A percentile compares a stretch with the other conserved stretches of the same genome.
These are phyloP conservation scores for Entomyzon cyanotis DNA, from an alignment of 2,113 vertebrate species.

Conservation along the genomic window DNA sequence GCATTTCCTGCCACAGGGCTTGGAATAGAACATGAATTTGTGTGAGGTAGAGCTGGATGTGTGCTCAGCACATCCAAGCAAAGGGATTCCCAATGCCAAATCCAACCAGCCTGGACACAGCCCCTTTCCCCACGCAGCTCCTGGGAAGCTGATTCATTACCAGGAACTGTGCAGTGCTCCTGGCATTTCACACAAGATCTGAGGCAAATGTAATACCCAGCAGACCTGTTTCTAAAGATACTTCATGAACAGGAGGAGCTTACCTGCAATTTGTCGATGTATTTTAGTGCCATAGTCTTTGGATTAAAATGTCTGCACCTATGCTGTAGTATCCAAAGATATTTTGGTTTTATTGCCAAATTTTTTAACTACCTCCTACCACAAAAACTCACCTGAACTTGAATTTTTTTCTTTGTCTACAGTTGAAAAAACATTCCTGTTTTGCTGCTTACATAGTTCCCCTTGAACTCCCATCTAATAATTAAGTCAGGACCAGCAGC, in stretches of 20 bases:
- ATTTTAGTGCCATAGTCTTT: not conserved
- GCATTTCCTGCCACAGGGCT: not conserved
- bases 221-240: not conserved
- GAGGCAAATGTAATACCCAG: not conserved
- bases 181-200: not conserved
- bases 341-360: not conserved
- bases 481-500: not conserved
- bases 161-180: not conserved
- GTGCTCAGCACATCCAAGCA: not conserved
- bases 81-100: not conserved
- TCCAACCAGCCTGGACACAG: not conserved
- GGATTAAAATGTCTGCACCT: not conserved
- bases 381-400: not conserved
- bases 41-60: not conserved
- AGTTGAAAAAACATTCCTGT: not conserved
- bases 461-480: not conserved
- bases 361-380: not conserved
- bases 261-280: not conserved
- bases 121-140: not conserved
- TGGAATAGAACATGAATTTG: not conserved
- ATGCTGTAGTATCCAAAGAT: not conserved
- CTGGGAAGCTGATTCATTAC: not conserved
- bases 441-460: not conserved
- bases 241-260: not conserved
- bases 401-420: not conserved